Evolutionary conservation across 2,113 vertebrate species (phyloP).

Genomic region (Picathartes gymnocephalus): DNA sequence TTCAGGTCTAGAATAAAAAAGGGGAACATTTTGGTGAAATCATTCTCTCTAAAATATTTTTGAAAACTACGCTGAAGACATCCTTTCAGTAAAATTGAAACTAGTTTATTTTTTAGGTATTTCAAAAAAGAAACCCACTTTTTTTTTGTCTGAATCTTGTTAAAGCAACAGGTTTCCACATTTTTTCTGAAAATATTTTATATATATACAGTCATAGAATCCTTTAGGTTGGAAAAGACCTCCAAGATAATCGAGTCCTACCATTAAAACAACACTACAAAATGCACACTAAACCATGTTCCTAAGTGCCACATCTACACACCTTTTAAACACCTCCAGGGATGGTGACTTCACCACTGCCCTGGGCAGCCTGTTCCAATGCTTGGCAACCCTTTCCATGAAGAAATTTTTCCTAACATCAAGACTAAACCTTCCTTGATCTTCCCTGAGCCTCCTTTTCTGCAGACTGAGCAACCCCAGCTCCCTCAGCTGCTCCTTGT

Average conservation of each 20-base stretch:
- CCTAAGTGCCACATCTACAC: background rate
- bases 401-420: background rate
- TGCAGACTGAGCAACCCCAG: background rate
- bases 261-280: background rate
- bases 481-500: background rate
- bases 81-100: background rate
- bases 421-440: background rate
- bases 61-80: background rate
- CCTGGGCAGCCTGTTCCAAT: background rate
- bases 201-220: background rate
- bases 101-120: background rate
- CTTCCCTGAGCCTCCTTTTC: background rate
- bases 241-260: background rate
- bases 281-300: background rate
- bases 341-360: background rate
- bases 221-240: background rate
- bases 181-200: background rate
- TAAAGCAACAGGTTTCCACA: background rate
- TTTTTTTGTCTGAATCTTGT: background rate
- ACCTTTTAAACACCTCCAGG: background rate
- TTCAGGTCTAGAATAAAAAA: background rate
- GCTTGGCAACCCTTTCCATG: background rate
- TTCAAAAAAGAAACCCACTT: rapidly evolving
- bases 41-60: background rate
- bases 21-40: background rate